A percentile compares a stretch with the other conserved stretches of the same genome.
phyloP scores from a whole-genome alignment of 1,140 invertebrate genomes.

The Halesus radiatus region DNA sequence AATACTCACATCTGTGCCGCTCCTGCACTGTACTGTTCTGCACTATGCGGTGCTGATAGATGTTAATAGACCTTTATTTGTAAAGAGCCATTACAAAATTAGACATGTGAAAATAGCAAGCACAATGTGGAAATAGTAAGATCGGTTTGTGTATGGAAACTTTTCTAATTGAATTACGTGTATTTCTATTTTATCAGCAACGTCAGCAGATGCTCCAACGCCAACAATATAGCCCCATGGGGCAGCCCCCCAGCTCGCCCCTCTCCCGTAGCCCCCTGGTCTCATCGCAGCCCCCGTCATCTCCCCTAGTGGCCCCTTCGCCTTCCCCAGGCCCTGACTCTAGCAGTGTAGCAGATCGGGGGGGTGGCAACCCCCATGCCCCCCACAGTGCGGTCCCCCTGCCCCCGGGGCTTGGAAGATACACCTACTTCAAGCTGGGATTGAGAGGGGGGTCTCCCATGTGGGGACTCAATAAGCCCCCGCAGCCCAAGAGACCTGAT shows the following conservation, averaged over 20 bases:
- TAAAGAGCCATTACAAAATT: too few species aligned
- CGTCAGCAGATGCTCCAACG: slow-evolving; percentile 67
- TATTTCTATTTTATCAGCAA: slow-evolving; percentile 51
- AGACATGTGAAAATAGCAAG: too few species aligned
- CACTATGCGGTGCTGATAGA: too few species aligned
- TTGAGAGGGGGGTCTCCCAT: slow-evolving; percentile 81
- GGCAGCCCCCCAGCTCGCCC: slow-evolving; percentile 76
- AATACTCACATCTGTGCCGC: too few species aligned
- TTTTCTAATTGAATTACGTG: too few species aligned
- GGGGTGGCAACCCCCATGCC: slow-evolving; percentile 70
- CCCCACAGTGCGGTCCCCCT: slow-evolving; percentile 70
- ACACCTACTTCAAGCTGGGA: slow-evolving; percentile 75
- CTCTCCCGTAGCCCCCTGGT: slow-evolving; percentile 74
- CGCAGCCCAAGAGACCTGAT: slow-evolving; percentile 52
- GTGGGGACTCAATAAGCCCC: slow-evolving; percentile 69
- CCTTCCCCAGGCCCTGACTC: slow-evolving; percentile 60
- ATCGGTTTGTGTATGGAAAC: too few species aligned
- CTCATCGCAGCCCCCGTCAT: slow-evolving; percentile 70
- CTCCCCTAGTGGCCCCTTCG: slow-evolving; percentile 69
- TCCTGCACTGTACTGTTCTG: too few species aligned
- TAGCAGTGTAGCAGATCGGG: slow-evolving; percentile 58
- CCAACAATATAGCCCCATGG: slow-evolving; percentile 69
- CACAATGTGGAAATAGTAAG: too few species aligned
- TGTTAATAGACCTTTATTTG: too few species aligned
- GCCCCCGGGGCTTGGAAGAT: slow-evolving; percentile 66